Percentiles rank a stretch among this genome's conserved stretches.
These are phyloP conservation scores for Melanostoma mellinum DNA, from an alignment of 2,888 invertebrate species.

Conservation along the genomic window DNA sequence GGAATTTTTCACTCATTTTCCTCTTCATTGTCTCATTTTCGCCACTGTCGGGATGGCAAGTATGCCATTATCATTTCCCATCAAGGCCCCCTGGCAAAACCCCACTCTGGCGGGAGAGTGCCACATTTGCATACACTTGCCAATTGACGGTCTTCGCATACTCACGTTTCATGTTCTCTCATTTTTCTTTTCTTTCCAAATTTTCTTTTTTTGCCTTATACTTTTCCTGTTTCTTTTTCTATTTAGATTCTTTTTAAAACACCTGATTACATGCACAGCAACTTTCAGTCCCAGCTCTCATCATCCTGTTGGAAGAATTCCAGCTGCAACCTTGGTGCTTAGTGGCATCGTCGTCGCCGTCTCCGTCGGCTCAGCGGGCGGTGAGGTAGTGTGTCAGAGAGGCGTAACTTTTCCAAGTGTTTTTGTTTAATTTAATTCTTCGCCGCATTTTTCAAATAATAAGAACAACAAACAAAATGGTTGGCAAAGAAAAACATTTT, in stretches of 20 bases:
- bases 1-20: constrained; percentile 51
- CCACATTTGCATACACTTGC: constrained; percentile 58
- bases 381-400: background rate
- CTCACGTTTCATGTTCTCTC: constrained; percentile 16
- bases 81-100: constrained; percentile 28
- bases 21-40: constrained; percentile 62
- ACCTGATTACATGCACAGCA: constrained; percentile 44
- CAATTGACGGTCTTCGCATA: constrained; percentile 49
- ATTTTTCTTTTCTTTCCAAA: background rate
- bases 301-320: constrained; percentile 36
- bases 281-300: constrained; percentile 29
- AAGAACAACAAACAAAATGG: constrained; percentile 22
- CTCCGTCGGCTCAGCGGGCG: background rate
- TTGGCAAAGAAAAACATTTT: constrained; percentile 22
- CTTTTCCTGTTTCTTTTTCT: constrained; percentile 11
- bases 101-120: constrained; percentile 7
- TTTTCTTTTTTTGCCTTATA: constrained; percentile 5
- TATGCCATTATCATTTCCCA: constrained; percentile 63
- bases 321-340: constrained; percentile 45
- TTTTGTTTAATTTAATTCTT: constrained; percentile 59
- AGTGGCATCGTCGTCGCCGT: background rate
- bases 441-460: constrained; percentile 34
- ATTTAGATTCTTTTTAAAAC: background rate
- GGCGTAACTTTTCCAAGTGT: constrained; percentile 40
- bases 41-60: constrained; percentile 36